Conservation (phyloP, 2,888 invertebrate genomes). For the Phortica okadai region DNA sequence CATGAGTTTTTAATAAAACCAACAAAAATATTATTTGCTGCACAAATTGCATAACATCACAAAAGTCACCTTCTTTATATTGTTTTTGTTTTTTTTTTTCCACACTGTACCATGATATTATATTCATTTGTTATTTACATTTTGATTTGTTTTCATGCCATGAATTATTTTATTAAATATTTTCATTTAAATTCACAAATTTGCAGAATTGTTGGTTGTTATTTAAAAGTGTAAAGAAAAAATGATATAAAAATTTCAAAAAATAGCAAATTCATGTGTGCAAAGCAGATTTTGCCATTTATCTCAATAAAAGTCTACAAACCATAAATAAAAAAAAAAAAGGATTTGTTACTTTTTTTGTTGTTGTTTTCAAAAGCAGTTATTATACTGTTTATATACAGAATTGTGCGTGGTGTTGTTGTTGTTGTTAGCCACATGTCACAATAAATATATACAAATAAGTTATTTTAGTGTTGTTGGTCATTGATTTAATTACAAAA, state of each 20-base stretch:
- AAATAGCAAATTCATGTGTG: neutral
- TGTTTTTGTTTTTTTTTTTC: neutral
- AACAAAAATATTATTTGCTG: neutral
- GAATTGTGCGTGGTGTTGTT: too few species aligned
- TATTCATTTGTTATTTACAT: neutral
- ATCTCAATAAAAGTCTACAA: constrained; percentile 13
- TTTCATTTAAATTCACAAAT: neutral
- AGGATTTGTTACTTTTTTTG: neutral
- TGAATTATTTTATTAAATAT: neutral
- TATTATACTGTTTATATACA: neutral
- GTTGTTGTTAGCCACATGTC: too few species aligned
- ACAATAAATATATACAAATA: neutral
- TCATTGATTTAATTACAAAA: neutral
- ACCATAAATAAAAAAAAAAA: neutral
- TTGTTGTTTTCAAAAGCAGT: constrained; percentile 12
- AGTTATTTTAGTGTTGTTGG: neutral
- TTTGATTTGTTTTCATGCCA: neutral
- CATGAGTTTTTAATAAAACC: neutral
- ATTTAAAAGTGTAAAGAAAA: neutral
- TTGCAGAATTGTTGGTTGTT: neutral
- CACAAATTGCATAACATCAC: neutral
- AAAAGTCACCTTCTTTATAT: neutral
- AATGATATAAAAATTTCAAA: neutral
- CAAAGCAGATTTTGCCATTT: neutral
- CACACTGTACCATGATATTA: neutral